Conservation (phyloP, 23 tunicate genomes). For the Corella eumyota region DNA sequence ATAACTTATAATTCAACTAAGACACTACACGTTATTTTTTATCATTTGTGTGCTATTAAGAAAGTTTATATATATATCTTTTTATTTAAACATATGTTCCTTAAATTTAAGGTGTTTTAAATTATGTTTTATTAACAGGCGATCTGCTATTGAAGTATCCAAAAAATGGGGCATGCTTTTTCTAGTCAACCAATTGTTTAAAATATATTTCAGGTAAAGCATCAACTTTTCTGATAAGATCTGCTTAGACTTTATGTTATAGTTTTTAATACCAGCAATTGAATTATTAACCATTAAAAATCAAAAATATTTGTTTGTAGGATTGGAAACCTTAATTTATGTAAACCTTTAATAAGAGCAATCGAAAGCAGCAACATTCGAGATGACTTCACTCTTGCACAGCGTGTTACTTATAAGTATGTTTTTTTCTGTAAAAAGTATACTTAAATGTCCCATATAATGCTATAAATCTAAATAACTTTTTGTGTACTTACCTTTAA, state of each 20-base stretch:
- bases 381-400: slow-evolving; percentile 81
- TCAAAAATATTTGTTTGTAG: too few species aligned
- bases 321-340: slow-evolving; percentile 83
- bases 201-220: slow-evolving; percentile 70
- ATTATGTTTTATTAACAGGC: slow-evolving; percentile 27
- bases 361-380: slow-evolving; percentile 81
- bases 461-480: too few species aligned
- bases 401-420: slow-evolving; percentile 83
- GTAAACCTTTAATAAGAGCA: slow-evolving; percentile 90
- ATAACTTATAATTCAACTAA: neutral
- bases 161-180: slow-evolving; percentile 98
- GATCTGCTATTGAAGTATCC: slow-evolving; percentile 74
- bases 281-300: too few species aligned
- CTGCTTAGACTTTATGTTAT: too few species aligned
- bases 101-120: neutral
- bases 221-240: too few species aligned
- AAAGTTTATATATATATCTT: too few species aligned
- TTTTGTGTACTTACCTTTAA: too few species aligned
- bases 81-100: too few species aligned
- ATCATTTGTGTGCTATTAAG: too few species aligned
- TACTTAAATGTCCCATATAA: neutral
- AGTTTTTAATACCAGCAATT: too few species aligned
- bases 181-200: slow-evolving; percentile 90
- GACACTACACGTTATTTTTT: too few species aligned
- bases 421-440: neutral